A percentile compares a stretch with the other conserved stretches of the same genome.
These are phyloP conservation scores for Chanos chanos DNA, from an alignment of 2,797 vertebrate species.

Conservation along the genomic window DNA sequence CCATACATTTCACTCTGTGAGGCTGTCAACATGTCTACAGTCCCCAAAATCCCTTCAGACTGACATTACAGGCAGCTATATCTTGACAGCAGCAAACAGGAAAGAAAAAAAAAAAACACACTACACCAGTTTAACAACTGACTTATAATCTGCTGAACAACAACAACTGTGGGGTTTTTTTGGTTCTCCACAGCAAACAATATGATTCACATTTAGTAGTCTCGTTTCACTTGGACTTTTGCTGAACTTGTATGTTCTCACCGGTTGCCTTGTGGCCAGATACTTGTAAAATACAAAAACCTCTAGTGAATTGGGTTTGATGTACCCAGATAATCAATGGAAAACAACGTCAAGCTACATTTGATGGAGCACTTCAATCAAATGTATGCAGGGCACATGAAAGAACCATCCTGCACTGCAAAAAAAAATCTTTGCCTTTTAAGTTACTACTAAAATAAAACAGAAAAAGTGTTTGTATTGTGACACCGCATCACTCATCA, in stretches of 20 bases:
- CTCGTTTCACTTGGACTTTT: background rate
- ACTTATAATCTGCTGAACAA: background rate
- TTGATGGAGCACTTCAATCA: conserved; percentile 10
- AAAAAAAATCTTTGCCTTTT: conserved; percentile 1
- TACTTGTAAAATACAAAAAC: background rate
- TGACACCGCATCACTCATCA: conserved; percentile 9
- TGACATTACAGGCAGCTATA: conserved; percentile 5
- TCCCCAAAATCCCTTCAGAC: no score
- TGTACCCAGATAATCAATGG: background rate
- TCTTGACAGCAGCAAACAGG: background rate
- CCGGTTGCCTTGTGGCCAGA: background rate
- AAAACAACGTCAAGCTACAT: background rate
- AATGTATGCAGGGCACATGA: conserved; percentile 3
- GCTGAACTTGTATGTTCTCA: conserved; percentile 5
- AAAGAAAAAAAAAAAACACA: background rate
- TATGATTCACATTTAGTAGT: background rate
- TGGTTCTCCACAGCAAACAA: background rate
- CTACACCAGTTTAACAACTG: background rate
- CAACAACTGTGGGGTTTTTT: conserved; percentile 1
- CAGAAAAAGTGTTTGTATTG: background rate
- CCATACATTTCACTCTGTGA: no score
- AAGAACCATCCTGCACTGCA: background rate
- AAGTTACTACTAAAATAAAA: conserved; percentile 3
- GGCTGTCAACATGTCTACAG: no score
- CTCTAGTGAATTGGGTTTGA: no score